A percentile compares a stretch with the other conserved stretches of the same genome.
phyloP scores from a whole-genome alignment of 2,888 invertebrate species.

The Limnephilus auricula region DNA sequence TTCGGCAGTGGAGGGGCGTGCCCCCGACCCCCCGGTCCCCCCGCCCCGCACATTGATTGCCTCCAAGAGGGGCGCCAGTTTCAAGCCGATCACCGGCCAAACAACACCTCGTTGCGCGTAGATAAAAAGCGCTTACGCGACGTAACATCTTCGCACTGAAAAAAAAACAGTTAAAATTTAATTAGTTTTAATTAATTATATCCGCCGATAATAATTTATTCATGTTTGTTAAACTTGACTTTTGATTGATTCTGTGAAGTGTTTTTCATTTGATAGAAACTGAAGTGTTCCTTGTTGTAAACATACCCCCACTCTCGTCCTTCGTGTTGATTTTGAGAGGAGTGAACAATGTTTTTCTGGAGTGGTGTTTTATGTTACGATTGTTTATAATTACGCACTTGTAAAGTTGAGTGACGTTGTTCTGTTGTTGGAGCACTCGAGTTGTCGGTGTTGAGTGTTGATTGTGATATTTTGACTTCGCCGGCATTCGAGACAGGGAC shows the following conservation, averaged over 20 bases:
- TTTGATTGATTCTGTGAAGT: constrained; percentile 49
- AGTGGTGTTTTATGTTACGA: constrained; percentile 54
- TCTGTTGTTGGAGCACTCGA: constrained; percentile 38
- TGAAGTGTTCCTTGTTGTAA: constrained; percentile 52
- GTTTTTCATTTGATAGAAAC: constrained; percentile 39
- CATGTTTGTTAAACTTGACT: constrained; percentile 16
- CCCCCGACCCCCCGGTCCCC: constrained; percentile 63
- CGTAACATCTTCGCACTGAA: constrained; percentile 53
- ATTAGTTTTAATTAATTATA: constrained; percentile 29
- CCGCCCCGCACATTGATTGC: constrained; percentile 67
- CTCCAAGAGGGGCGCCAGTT: constrained; percentile 70
- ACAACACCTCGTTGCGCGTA: constrained; percentile 58
- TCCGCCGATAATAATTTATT: constrained; percentile 16
- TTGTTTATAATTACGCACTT: constrained; percentile 50
- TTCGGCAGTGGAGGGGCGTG: constrained; percentile 68
- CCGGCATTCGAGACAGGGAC: constrained; percentile 57
- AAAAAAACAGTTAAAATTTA: constrained; percentile 50
- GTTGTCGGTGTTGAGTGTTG: constrained; percentile 40
- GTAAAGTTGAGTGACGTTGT: constrained; percentile 52
- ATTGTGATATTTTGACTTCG: constrained; percentile 48
- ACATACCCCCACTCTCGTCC: constrained; percentile 48
- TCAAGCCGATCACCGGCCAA: constrained; percentile 58
- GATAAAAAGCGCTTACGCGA: constrained; percentile 50
- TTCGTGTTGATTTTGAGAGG: constrained; percentile 47
- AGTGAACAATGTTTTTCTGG: constrained; percentile 56